A percentile compares a stretch with the other conserved stretches of the same genome.
These are phyloP conservation scores for Macrobrachium nipponense DNA, from an alignment of 1,140 invertebrate genomes.

Conservation along the genomic window DNA sequence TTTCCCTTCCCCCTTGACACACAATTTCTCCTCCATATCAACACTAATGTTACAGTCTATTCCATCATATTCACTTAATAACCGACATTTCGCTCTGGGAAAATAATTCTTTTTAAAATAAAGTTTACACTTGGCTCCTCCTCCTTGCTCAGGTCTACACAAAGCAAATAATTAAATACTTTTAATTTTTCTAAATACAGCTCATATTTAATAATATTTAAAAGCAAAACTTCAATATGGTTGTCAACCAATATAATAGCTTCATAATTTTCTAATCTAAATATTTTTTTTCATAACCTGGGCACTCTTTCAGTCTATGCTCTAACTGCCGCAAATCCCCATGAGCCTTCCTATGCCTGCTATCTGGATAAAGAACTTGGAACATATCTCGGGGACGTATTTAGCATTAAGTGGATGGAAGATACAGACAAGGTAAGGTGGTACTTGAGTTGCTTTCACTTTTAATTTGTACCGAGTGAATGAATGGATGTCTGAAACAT, in stretches of 20 bases:
- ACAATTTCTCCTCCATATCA: neutral
- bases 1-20: neutral
- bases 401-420: slow-evolving; percentile 55
- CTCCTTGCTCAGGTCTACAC: too few species aligned
- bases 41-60: neutral
- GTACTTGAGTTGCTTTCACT: neutral
- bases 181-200: too few species aligned
- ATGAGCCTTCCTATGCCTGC: slow-evolving; percentile 76
- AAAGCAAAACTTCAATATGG: too few species aligned
- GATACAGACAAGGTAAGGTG: slow-evolving; percentile 50
- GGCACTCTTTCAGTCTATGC: slow-evolving; percentile 72
- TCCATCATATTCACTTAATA: neutral
- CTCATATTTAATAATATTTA: too few species aligned
- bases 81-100: neutral
- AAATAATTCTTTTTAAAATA: too few species aligned
- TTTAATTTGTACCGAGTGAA: neutral
- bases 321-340: slow-evolving; percentile 76
- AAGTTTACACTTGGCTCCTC: too few species aligned
- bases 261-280: neutral
- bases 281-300: neutral
- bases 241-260: too few species aligned
- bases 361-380: slow-evolving; percentile 72
- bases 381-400: slow-evolving; percentile 75
- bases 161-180: too few species aligned
- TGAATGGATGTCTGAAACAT: neutral